Base-by-base conservation (phyloP, 2,113 vertebrate species). In the Galemys pyrenaicus region DNA sequence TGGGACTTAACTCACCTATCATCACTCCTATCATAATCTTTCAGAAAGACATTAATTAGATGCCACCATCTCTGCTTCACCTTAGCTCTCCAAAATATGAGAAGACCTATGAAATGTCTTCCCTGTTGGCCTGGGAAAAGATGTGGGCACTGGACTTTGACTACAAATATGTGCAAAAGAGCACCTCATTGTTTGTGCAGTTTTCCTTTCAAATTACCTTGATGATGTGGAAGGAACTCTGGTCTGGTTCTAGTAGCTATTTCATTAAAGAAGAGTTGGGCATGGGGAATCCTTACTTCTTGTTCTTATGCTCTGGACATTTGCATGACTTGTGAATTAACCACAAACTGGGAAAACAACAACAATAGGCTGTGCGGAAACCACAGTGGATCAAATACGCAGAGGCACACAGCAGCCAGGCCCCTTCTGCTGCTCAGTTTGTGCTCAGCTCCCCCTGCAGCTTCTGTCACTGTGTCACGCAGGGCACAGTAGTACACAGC, bases 401-500 rank as follows among this genome's bases (percentile, higher is more conserved):
- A 70, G 56, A 81, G 64, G 54, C 11, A 6, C 41, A 60, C 39
- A 30, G 56, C 64, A 30, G 19, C 20, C 9, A 12, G n/a, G 12
- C 5, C 8, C 11, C 5, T 2, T 0, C 0, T 39, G 67, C 68
- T n/a, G 82, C 56, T 74, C 46, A 78, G 82, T 95, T 91, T 96
- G 83, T 0, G 74, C 51, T 91, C 92, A 86, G 83, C 83, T 91
- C 49, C 81, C 60, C 37, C 86, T 94, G 68, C 56, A 68, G 91
- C 39, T 54, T 13, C 71, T 4, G 3, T 75, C 93, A 92, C 93
- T 94, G 97, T 95, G 95, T 88, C 88, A 15, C 22, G 0, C 87
- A 94, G 0, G 19, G 35, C 97, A 93, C 96, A 97, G 89, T 92
- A 92, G 84, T 96, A 97, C 68, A 92, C 46, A 20, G 87, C 93